Conservation (phyloP, 2,113 vertebrate species). For the Salvelinus sp. region DNA sequence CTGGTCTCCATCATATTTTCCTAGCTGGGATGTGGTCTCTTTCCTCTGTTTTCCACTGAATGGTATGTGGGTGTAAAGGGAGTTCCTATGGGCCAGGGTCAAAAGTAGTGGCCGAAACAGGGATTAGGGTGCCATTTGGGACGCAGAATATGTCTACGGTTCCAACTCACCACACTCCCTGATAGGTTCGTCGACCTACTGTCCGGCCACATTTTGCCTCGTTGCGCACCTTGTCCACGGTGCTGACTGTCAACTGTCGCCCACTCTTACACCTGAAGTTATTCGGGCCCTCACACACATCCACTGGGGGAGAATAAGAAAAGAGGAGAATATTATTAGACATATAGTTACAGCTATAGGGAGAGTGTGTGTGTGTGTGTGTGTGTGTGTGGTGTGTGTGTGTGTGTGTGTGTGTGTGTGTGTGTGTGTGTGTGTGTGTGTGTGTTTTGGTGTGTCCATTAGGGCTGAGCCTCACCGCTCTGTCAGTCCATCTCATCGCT, state of each 20-base stretch:
- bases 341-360: no score
- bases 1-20: constrained; percentile 30
- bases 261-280: constrained; percentile 81
- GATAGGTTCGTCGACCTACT: no score
- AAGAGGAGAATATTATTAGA: neutral
- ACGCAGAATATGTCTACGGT: neutral
- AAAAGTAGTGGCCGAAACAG: no score
- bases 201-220: no score
- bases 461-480: constrained; percentile 65
- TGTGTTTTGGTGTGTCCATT: neutral
- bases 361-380: neutral
- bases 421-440: no score
- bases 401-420: no score
- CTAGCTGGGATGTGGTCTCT: constrained; percentile 20
- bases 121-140: no score
- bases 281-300: constrained; percentile 70
- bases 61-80: neutral
- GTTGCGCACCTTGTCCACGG: constrained; percentile 79
- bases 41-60: neutral
- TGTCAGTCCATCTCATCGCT: constrained; percentile 82
- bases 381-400: no score
- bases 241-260: no score
- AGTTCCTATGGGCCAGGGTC: no score
- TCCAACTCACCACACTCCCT: constrained; percentile 78
- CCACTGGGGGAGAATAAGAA: constrained; percentile 55